phyloP scores from a whole-genome alignment of 2,797 vertebrate genomes.

The Tragelaphus oryx region DNA sequence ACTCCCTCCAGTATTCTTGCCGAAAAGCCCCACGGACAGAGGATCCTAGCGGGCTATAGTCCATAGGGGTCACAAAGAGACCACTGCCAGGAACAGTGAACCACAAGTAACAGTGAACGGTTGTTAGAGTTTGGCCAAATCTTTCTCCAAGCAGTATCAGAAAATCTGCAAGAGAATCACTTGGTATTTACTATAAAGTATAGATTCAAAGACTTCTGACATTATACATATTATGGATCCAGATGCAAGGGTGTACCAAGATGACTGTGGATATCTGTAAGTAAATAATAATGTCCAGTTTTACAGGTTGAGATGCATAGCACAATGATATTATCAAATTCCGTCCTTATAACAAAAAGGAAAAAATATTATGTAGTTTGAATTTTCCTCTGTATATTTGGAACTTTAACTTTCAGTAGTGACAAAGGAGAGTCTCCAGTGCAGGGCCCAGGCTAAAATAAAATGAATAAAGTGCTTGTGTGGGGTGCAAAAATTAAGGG shows the following conservation, averaged over 20 bases:
- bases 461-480: neutral
- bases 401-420: neutral
- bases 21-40: neutral
- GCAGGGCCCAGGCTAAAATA: neutral
- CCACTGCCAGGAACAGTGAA: neutral
- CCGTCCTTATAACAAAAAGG: neutral
- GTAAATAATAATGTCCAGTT: neutral
- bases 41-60: neutral
- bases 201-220: neutral
- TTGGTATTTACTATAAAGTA: neutral
- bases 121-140: neutral
- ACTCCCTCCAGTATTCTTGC: neutral
- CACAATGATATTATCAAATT: neutral
- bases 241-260: fast-evolving
- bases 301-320: neutral
- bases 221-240: neutral
- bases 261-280: neutral
- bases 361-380: neutral
- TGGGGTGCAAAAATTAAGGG: neutral
- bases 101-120: neutral
- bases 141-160: neutral
- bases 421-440: neutral
- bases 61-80: neutral
- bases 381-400: neutral
- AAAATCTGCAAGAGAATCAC: neutral